A percentile compares a stretch with the other conserved stretches of the same genome.
phyloP scores from a whole-genome alignment of 2,113 vertebrate genomes.

The Chunga burmeisteri region DNA sequence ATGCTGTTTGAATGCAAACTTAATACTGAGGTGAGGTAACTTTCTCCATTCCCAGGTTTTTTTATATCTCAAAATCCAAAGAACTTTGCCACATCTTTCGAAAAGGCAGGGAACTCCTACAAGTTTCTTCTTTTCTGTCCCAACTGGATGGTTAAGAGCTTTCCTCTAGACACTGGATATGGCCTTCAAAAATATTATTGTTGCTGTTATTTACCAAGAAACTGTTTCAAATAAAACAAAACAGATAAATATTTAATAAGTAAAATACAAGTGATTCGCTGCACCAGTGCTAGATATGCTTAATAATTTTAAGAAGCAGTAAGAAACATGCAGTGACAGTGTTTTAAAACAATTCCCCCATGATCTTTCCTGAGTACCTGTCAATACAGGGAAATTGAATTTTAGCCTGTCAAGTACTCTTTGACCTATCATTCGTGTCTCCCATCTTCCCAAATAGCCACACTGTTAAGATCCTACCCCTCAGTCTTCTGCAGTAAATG shows the following conservation, averaged over 20 bases:
- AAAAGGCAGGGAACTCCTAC: not conserved
- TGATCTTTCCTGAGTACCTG: not conserved
- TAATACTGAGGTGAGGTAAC: not conserved
- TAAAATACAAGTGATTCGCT: not conserved
- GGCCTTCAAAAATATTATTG: not conserved
- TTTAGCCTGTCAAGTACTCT: not conserved
- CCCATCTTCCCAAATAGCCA: not conserved
- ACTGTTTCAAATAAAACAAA: not conserved
- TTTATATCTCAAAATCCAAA: not conserved
- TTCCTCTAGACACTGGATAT: not conserved
- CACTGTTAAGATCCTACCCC: not conserved
- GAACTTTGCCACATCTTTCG: not conserved
- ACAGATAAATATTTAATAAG: not conserved
- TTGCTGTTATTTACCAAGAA: not conserved
- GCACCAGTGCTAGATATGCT: not conserved
- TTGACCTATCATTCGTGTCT: not conserved
- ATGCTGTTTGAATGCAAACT: not conserved
- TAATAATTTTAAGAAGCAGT: not conserved
- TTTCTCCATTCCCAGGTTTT: not conserved
- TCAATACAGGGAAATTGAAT: not conserved
- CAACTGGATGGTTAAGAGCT: not conserved
- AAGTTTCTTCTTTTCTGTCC: not conserved
- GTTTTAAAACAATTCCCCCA: not conserved
- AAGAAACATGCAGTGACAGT: not conserved
- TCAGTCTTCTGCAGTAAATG: not conserved